These are phyloP conservation scores for Petromus typicus DNA, from an alignment of 2,113 vertebrate species.

Conservation along the genomic window DNA sequence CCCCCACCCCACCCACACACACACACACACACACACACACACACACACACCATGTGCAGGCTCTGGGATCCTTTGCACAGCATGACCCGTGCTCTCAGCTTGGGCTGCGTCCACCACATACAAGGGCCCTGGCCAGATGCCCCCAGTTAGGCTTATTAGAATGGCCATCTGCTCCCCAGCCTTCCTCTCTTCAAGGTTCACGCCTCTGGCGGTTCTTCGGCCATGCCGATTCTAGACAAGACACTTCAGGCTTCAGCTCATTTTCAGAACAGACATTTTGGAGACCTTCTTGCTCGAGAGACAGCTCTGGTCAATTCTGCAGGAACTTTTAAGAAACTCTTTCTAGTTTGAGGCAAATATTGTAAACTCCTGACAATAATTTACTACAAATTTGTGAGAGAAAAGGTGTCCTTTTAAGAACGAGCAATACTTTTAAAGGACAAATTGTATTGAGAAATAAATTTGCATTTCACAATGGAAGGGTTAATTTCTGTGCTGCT, in stretches of 20 bases:
- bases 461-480: not conserved
- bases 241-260: not conserved
- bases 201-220: not conserved
- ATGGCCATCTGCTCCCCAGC: not conserved
- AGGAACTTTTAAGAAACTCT: not conserved
- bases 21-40: no score
- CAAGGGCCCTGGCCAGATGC: not conserved
- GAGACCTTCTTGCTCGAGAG: not conserved
- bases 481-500: not conserved
- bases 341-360: not conserved
- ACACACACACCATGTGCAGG: not conserved
- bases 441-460: not conserved
- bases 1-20: no score
- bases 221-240: not conserved
- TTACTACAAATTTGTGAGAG: not conserved
- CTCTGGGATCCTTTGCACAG: not conserved
- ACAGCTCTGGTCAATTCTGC: not conserved
- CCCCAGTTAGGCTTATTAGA: not conserved
- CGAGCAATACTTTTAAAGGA: not conserved
- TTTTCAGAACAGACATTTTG: not conserved
- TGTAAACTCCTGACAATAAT: not conserved
- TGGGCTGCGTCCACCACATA: not conserved
- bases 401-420: not conserved
- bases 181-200: not conserved
- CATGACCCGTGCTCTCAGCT: not conserved